Conservation (phyloP, 2,113 vertebrate species). For the Baryphthengus martii region DNA sequence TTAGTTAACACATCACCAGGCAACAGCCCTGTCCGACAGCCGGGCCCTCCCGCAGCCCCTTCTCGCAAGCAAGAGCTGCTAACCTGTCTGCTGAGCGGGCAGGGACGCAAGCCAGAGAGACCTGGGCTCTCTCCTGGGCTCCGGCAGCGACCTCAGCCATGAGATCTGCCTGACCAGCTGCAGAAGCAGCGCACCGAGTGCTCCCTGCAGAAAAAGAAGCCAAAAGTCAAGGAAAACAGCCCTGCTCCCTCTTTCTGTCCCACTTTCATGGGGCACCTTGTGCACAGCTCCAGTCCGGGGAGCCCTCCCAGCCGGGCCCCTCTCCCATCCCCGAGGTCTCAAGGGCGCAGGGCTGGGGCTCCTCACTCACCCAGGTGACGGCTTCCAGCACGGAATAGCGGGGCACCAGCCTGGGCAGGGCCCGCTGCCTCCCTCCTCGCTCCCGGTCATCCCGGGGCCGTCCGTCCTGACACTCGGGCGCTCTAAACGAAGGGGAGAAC, state of each 20-base stretch:
- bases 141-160: not conserved
- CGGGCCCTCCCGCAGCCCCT: not conserved
- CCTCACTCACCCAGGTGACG: conserved; percentile 55
- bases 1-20: fast-evolving
- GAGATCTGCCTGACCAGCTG: conserved; percentile 40
- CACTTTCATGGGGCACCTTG: fast-evolving
- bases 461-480: not conserved
- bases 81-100: conserved; percentile 1
- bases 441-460: not conserved
- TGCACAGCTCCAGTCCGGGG: not conserved
- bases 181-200: conserved; percentile 26
- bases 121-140: not conserved
- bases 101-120: not conserved
- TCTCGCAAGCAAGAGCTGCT: not conserved
- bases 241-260: not conserved
- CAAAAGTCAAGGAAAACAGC: not conserved
- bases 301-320: not conserved
- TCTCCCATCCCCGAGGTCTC: not conserved
- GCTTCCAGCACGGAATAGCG: conserved; percentile 44
- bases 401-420: conserved; percentile 7
- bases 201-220: not conserved
- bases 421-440: not conserved
- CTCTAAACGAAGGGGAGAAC: not conserved
- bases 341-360: fast-evolving
- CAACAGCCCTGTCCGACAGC: not conserved